Evolutionary conservation across 2,113 vertebrate genomes (phyloP), one percentile per base, ranked within the genome.

Genomic region (Cinclus mexicanus): DNA sequence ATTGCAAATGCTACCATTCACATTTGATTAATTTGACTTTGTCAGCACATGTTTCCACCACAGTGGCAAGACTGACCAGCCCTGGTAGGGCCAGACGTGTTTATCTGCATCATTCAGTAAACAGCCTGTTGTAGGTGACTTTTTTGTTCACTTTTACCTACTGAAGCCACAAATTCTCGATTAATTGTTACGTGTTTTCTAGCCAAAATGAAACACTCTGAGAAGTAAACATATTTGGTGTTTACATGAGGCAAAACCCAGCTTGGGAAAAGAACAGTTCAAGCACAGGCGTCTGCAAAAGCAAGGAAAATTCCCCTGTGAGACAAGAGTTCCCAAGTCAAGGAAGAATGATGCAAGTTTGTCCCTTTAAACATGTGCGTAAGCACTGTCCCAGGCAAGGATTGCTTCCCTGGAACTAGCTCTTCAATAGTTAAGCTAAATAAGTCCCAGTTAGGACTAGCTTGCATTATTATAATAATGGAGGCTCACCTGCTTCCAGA

Each of bases 341-440:
- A 95, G 87, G 56, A 89, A 65, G 78, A 93, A 82, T 91, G 87
- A 95, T 96, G 96, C 94, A 97, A 96, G 87, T 80, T 83, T 89
- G 89, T 91, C 91, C 89, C 87, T 77, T 69, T 46, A 79, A 69
- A 47, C 22, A 24, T 46, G 74, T 94, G 60, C 52, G 33, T 93
- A 90, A 97, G 61, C 57, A 52, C 61, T 93, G 75, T 70, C 72
- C 52, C 1, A 2, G 25, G 49, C 56, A 71, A 68, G 69, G 86
- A 79, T 81, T 63, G 50, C 63, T 87, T 89, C 89, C 46, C 49
- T 84, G 69, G 75, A 89, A 83, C 24, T 64, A 37, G 78, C 18
- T 79, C 71, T 89, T 82, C 70, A 78, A 71, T 10, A 61, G 76
- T 87, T 88, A 92, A 88, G 16, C 78, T 67, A 52, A 83, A 55